phyloP scores from a whole-genome alignment of 2,113 vertebrate genomes.

The Trochalopteron elliotii region DNA sequence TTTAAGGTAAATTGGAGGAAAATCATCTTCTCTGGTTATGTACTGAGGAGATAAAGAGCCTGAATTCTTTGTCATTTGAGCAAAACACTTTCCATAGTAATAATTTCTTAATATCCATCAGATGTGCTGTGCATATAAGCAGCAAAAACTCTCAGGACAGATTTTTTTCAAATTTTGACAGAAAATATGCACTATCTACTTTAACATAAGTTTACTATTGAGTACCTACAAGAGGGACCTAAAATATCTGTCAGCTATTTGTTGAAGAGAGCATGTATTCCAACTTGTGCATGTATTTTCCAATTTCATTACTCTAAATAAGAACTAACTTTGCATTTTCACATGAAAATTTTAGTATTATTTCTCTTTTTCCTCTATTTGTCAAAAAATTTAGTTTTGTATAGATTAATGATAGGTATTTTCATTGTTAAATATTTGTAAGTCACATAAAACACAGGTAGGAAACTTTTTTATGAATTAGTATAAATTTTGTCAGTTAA shows the following conservation, averaged over 20 bases:
- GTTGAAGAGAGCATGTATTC: neutral
- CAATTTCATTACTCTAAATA: neutral
- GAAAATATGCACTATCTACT: neutral
- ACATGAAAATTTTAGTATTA: fast-evolving
- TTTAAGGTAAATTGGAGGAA: neutral
- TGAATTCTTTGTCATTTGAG: neutral
- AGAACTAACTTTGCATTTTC: neutral
- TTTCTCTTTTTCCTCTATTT: neutral
- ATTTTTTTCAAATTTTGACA: neutral
- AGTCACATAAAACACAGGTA: neutral
- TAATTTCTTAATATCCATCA: neutral
- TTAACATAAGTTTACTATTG: neutral
- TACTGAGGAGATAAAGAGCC: neutral
- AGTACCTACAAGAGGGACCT: neutral
- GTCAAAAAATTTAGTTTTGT: neutral
- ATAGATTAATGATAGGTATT: neutral
- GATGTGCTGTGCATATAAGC: neutral
- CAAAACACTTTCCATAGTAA: neutral
- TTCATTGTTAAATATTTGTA: neutral
- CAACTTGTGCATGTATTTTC: neutral
- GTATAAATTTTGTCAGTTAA: neutral
- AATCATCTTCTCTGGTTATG: neutral
- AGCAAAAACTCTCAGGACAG: neutral
- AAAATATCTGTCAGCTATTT: neutral
- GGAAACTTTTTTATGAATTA: neutral